Percentiles rank a stretch among this genome's conserved stretches.
phyloP scores from a whole-genome alignment of 2,797 vertebrate genomes.

The Alca torda region DNA sequence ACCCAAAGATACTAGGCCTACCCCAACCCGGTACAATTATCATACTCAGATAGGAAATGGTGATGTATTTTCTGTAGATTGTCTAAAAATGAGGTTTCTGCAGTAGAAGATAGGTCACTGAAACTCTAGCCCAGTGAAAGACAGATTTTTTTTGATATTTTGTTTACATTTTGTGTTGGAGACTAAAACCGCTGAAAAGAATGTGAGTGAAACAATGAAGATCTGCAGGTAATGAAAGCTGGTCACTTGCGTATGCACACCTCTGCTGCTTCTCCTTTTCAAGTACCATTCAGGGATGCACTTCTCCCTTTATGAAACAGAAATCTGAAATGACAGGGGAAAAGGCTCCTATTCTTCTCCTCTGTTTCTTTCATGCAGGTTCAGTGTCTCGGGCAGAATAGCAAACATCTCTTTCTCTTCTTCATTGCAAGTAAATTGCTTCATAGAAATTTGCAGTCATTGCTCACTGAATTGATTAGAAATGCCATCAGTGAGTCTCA shows the following conservation, averaged over 20 bases:
- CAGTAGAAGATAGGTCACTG: neutral
- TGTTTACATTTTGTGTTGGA: neutral
- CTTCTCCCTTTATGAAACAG: neutral
- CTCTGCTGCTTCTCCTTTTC: neutral
- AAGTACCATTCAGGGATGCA: neutral
- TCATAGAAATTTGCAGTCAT: slow-evolving; percentile 37
- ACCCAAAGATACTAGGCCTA: neutral
- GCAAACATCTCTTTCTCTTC: neutral
- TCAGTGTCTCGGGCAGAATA: neutral
- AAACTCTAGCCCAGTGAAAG: neutral
- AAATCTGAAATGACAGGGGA: slow-evolving; percentile 2
- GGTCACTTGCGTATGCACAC: neutral
- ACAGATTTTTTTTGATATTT: neutral
- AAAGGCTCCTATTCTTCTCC: neutral
- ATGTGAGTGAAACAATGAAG: neutral
- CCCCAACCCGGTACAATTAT: neutral
- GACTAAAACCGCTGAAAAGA: neutral
- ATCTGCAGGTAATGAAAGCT: neutral
- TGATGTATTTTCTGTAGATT: neutral
- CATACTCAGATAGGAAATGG: neutral
- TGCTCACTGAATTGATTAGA: slow-evolving; percentile 41
- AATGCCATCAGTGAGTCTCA: slow-evolving; percentile 27
- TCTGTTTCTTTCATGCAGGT: neutral
- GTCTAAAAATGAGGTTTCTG: neutral
- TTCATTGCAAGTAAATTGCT: slow-evolving; percentile 15